Percentiles rank a stretch among this genome's conserved stretches.
These are phyloP conservation scores for Monochamus saltuarius DNA, from an alignment of 1,140 invertebrate genomes.

Conservation along the genomic window DNA sequence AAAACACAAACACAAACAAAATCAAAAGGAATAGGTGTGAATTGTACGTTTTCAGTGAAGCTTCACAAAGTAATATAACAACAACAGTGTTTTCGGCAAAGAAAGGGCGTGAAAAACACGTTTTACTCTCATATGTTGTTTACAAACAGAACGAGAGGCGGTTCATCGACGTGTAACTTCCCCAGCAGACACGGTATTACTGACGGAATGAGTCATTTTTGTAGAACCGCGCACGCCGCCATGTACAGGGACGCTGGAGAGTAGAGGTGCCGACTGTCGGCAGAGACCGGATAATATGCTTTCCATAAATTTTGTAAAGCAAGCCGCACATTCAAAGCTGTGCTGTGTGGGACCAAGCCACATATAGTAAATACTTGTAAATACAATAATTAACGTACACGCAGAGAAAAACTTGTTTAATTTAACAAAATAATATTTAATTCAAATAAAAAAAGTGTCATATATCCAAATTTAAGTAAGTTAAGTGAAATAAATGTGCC, in stretches of 20 bases:
- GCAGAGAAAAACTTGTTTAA: too few relatives aligned
- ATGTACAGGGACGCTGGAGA: slow-evolving; percentile 15
- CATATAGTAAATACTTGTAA: neutral
- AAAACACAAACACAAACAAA: slow-evolving; percentile 17
- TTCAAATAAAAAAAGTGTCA: too few relatives aligned
- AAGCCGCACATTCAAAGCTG: neutral
- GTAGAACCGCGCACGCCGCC: slow-evolving; percentile 19
- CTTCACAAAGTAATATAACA: too few relatives aligned
- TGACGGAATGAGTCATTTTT: slow-evolving; percentile 31
- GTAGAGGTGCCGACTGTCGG: slow-evolving; percentile 1
- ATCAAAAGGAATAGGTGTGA: neutral
- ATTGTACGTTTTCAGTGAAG: neutral
- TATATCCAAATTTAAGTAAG: too few relatives aligned
- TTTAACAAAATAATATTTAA: too few relatives aligned
- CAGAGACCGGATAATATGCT: neutral
- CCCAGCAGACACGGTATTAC: slow-evolving; percentile 20
- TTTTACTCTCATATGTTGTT: slow-evolving; percentile 29
- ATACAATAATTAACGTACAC: neutral
- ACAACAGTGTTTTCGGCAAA: neutral
- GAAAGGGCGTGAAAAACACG: slow-evolving; percentile 20
- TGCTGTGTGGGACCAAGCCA: neutral
- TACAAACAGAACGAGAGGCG: slow-evolving; percentile 25
- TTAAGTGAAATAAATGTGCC: too few relatives aligned
- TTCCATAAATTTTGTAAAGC: neutral
- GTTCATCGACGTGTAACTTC: slow-evolving; percentile 6